Percentiles rank a stretch among this genome's conserved stretches.
Conservation (phyloP, 2,797 vertebrate species). For the Characodon lateralis region DNA sequence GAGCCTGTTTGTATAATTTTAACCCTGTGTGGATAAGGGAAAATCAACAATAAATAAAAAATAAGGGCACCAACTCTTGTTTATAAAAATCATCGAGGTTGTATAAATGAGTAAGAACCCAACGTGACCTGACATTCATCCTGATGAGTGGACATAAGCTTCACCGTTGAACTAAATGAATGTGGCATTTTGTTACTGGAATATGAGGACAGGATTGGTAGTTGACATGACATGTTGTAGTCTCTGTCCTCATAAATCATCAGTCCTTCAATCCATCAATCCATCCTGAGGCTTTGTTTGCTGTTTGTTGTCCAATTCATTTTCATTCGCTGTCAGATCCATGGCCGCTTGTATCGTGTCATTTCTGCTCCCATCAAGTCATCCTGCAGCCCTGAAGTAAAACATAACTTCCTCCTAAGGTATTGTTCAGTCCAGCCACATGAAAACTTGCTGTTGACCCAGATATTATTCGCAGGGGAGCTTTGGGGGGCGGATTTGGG, state of each 20-base stretch:
- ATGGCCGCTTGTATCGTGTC: constrained; percentile 45
- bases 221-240: constrained; percentile 37
- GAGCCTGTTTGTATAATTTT: not conserved
- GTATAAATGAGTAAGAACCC: not conserved
- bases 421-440: constrained; percentile 61
- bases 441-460: constrained; percentile 61
- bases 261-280: constrained; percentile 30
- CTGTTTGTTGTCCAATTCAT: constrained; percentile 49
- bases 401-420: constrained; percentile 54
- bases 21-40: not conserved
- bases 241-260: constrained; percentile 36
- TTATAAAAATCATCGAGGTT: not conserved
- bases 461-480: constrained; percentile 54
- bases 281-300: constrained; percentile 52
- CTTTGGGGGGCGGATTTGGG: not conserved
- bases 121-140: not conserved
- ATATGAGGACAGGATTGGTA: constrained; percentile 22
- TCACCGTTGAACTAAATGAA: not conserved
- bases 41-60: no score
- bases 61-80: not conserved
- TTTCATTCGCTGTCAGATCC: constrained; percentile 57
- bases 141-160: not conserved
- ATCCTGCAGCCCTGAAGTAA: constrained; percentile 44
- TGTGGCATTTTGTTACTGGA: constrained; percentile 21
- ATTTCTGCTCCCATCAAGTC: constrained; percentile 60